Conservation (phyloP, 2,113 vertebrate species). For the Myotis lucifugus region DNA sequence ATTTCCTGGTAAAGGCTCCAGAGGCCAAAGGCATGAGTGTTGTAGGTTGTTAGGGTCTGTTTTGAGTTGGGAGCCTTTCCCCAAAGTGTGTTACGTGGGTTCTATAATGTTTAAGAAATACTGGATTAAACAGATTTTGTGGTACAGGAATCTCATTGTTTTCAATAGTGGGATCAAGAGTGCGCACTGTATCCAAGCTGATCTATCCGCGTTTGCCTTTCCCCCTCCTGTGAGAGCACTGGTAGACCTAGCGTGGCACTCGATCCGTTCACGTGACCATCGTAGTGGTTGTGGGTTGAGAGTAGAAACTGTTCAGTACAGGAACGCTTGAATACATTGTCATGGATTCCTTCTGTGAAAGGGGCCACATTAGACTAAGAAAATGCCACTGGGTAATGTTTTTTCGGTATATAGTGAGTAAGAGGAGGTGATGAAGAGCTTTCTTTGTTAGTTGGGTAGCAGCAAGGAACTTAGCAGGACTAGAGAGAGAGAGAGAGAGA, state of each 20-base stretch:
- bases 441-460: not conserved
- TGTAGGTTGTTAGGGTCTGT: not conserved
- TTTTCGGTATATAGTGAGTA: not conserved
- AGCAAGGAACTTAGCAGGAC: not conserved
- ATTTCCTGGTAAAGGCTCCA: not conserved
- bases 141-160: not conserved
- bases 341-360: conserved; percentile 6
- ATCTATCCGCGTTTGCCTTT: not conserved
- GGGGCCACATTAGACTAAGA: not conserved
- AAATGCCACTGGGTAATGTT: not conserved
- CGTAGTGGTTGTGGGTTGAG: not conserved
- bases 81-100: not conserved
- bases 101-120: conserved; percentile 13
- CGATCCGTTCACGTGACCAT: not conserved
- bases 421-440: not conserved
- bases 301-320: not conserved
- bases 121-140: not conserved
- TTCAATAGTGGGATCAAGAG: not conserved
- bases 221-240: not conserved
- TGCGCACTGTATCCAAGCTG: not conserved
- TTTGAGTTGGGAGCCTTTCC: not conserved
- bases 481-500: too few species aligned
- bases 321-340: not conserved
- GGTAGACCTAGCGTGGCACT: not conserved
- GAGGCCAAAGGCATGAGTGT: not conserved